Evolutionary conservation across 2,888 invertebrate genomes (phyloP).

Genomic region (Andricus curvator): DNA sequence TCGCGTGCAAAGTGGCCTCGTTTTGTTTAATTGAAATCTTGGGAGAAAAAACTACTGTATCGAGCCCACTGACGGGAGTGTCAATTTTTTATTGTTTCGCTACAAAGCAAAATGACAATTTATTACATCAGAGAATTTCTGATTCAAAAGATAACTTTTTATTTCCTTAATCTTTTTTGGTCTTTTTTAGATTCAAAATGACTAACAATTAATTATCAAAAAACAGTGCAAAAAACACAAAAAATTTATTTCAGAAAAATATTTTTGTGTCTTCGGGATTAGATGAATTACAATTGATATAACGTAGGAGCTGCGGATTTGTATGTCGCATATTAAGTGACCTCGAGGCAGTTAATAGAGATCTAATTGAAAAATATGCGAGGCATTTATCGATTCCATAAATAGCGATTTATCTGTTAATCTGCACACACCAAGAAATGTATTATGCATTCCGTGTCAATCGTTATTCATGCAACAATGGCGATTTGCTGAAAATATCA

Average conservation of each 20-base stretch:
- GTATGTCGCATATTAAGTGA: slow-evolving; percentile 23
- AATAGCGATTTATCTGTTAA: slow-evolving; percentile 40
- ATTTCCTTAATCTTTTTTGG: background rate
- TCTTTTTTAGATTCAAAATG: background rate
- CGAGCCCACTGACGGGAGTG: slow-evolving; percentile 1
- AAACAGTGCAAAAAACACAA: background rate
- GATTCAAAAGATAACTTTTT: background rate
- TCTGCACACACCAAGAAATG: slow-evolving; percentile 25
- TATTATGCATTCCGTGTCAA: slow-evolving; percentile 24
- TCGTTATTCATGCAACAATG: slow-evolving; percentile 34
- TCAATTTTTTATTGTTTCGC: slow-evolving; percentile 18
- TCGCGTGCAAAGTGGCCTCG: slow-evolving; percentile 46
- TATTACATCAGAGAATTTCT: background rate
- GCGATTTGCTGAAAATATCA: slow-evolving; percentile 24
- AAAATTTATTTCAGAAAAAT: background rate
- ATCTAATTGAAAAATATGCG: slow-evolving; percentile 39
- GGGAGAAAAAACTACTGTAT: slow-evolving; percentile 24
- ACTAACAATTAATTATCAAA: background rate
- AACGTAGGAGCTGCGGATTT: slow-evolving; percentile 25
- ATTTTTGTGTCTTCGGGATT: background rate
- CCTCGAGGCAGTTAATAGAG: slow-evolving; percentile 30
- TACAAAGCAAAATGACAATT: background rate
- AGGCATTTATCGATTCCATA: slow-evolving; percentile 36
- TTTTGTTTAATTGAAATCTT: slow-evolving; percentile 55
- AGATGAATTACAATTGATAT: slow-evolving; percentile 12